Conservation (phyloP, 2,797 vertebrate genomes). For the Ptychadena robeensis region DNA sequence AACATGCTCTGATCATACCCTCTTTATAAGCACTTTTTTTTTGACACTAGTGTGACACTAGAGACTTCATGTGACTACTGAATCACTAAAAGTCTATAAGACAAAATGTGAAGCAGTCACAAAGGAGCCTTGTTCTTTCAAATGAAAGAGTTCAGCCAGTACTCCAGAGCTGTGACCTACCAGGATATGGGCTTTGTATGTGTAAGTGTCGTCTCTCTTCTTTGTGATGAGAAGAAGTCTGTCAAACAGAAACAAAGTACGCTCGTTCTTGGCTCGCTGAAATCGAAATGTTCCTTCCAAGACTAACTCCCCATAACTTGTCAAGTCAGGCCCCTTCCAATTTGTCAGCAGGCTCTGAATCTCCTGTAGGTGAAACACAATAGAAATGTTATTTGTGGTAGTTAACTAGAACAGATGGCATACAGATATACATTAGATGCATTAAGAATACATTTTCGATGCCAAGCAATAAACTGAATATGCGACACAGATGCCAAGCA, state of each 20-base stretch:
- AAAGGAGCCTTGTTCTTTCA: slow-evolving; percentile 51
- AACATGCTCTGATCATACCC: neutral
- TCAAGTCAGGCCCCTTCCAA: slow-evolving; percentile 97
- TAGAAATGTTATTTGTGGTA: neutral
- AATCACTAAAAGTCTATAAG: slow-evolving; percentile 34
- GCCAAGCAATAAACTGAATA: neutral
- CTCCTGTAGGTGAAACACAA: slow-evolving; percentile 78
- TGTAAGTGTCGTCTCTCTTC: slow-evolving; percentile 93
- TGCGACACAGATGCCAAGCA: neutral
- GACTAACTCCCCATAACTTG: slow-evolving; percentile 94
- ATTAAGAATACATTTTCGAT: neutral
- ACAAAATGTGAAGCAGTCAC: neutral
- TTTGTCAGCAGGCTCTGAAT: slow-evolving; percentile 96
- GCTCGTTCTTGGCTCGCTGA: slow-evolving; percentile 95
- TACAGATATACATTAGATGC: neutral
- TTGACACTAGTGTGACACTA: slow-evolving; percentile 10
- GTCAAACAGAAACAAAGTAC: slow-evolving; percentile 95
- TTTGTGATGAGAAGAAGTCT: slow-evolving; percentile 95
- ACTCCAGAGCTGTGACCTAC: slow-evolving; percentile 72
- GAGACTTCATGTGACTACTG: slow-evolving; percentile 41
- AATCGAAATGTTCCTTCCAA: slow-evolving; percentile 95
- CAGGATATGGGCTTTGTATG: slow-evolving; percentile 96
- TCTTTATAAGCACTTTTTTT: slow-evolving; percentile 11
- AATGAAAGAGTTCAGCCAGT: slow-evolving; percentile 32
- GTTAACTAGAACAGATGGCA: neutral